Conservation (phyloP, 2,797 vertebrate species). For the Telmatherina bonti region DNA sequence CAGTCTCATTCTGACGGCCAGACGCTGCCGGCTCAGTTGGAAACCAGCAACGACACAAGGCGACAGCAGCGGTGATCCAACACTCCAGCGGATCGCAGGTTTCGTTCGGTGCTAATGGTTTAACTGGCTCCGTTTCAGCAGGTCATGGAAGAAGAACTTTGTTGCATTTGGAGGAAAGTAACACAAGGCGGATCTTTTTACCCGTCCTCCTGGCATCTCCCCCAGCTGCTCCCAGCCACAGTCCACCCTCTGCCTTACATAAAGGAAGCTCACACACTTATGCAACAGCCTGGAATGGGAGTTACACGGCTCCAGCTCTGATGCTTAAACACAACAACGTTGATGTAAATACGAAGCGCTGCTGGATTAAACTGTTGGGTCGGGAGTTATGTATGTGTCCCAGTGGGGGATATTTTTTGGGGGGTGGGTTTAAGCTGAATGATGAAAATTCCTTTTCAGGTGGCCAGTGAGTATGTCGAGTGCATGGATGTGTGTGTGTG, state of each 20-base stretch:
- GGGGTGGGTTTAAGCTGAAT: not conserved
- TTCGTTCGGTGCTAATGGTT: too few species aligned
- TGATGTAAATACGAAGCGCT: conserved; percentile 1
- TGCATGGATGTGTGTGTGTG: conserved; percentile 14
- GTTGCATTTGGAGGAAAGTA: conserved; percentile 5
- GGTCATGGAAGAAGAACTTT: conserved; percentile 24
- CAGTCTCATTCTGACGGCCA: too few species aligned
- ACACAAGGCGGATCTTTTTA: conserved; percentile 22
- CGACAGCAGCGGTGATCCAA: not conserved
- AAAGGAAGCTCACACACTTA: conserved; percentile 48
- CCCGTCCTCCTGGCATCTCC: conserved; percentile 22
- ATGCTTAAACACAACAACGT: conserved; percentile 2
- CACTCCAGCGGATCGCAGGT: too few species aligned
- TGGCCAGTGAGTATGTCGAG: conserved; percentile 62
- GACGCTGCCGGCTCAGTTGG: too few species aligned
- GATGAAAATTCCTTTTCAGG: conserved; percentile 66
- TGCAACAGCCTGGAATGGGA: conserved; percentile 61
- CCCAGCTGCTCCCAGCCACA: conserved; percentile 32
- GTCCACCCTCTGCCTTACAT: conserved; percentile 36
- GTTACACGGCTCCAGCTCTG: conserved; percentile 44
- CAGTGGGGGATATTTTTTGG: not conserved
- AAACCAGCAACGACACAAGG: too few species aligned
- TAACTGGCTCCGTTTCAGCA: not conserved
- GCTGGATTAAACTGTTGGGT: conserved; percentile 8
- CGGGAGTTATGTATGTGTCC: not conserved